Evolutionary conservation across 53 echinoderm and acorn worm species (phyloP).

Genomic region (Pentamera pediparva): DNA sequence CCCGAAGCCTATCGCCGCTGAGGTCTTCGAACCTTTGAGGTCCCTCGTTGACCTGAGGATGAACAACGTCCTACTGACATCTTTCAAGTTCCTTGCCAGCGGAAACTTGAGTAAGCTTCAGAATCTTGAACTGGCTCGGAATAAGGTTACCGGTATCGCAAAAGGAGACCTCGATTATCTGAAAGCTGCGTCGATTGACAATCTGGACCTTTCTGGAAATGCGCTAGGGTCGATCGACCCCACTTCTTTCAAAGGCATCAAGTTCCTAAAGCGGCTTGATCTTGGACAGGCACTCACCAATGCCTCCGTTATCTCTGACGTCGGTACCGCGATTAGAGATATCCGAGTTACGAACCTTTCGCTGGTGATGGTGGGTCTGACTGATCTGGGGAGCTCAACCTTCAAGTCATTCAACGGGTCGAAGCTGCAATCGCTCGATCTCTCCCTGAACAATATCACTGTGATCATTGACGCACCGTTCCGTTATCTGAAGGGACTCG

Average conservation of each 20-base stretch:
- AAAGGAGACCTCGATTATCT: constrained; percentile 53
- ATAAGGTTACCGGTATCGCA: constrained; percentile 36
- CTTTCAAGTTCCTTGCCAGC: constrained; percentile 42
- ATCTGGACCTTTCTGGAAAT: constrained; percentile 60
- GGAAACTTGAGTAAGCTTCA: constrained; percentile 40
- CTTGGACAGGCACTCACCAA: constrained; percentile 25
- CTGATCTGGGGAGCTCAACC: constrained; percentile 24
- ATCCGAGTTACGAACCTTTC: constrained; percentile 29
- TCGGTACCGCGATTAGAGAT: constrained; percentile 38
- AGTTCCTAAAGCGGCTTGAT: constrained; percentile 40
- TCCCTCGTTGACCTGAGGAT: constrained; percentile 43
- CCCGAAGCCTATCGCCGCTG: constrained; percentile 14
- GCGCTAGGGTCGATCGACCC: constrained; percentile 40
- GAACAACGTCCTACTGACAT: constrained; percentile 31
- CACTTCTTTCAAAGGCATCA: constrained; percentile 32
- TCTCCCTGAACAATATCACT: constrained; percentile 62
- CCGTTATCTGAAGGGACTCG: constrained; percentile 29
- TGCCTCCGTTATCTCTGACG: constrained; percentile 23
- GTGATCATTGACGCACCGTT: constrained; percentile 36
- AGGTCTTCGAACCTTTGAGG: constrained; percentile 29
- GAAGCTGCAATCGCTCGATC: constrained; percentile 50
- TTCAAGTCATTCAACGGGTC: constrained; percentile 49
- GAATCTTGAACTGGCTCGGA: constrained; percentile 48
- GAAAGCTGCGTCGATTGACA: constrained; percentile 16
- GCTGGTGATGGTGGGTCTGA: constrained; percentile 32